Evolutionary conservation across 2,113 vertebrate genomes (phyloP).

Genomic region (Vimba vimba): DNA sequence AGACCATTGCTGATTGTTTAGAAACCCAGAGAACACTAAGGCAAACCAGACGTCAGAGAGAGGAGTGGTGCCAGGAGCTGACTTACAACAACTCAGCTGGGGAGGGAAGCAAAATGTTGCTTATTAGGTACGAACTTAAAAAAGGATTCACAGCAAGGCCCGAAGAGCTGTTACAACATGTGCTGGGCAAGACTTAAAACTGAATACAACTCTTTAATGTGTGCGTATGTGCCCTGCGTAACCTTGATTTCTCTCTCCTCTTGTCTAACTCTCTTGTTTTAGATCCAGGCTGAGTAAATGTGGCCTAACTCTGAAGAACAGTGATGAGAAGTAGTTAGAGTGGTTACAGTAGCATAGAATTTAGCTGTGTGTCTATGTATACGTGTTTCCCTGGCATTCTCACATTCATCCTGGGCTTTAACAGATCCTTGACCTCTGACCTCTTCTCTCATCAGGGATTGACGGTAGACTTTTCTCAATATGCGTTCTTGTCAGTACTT

Average conservation of each 20-base stretch:
- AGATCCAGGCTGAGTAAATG: constrained; percentile 21
- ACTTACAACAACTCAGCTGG: constrained; percentile 68
- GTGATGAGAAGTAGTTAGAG: constrained; percentile 46
- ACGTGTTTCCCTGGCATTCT: constrained; percentile 10
- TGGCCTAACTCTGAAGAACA: constrained; percentile 21
- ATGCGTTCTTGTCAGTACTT: no score
- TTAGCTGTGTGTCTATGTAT: constrained; percentile 36
- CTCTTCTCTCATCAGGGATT: constrained; percentile 35
- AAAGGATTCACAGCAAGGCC: constrained; percentile 35
- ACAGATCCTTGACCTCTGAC: constrained; percentile 44
- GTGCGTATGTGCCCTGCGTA: constrained; percentile 18
- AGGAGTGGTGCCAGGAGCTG: constrained; percentile 64
- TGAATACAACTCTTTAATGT: constrained; percentile 43
- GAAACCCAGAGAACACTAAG: constrained; percentile 70
- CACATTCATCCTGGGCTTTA: constrained; percentile 39
- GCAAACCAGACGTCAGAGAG: constrained; percentile 71
- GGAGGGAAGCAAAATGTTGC: constrained; percentile 62
- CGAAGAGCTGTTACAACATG: constrained; percentile 42
- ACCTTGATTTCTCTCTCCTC: background rate
- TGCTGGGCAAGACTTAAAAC: constrained; percentile 39
- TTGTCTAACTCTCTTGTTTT: constrained; percentile 22
- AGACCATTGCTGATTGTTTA: constrained; percentile 77
- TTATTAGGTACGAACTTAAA: constrained; percentile 64
- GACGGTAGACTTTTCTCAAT: background rate
- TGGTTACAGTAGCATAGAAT: constrained; percentile 42